A percentile compares a stretch with the other conserved stretches of the same genome.
These are phyloP conservation scores for Crossocerus cetratus DNA, from an alignment of 2,888 invertebrate species.

Conservation along the genomic window DNA sequence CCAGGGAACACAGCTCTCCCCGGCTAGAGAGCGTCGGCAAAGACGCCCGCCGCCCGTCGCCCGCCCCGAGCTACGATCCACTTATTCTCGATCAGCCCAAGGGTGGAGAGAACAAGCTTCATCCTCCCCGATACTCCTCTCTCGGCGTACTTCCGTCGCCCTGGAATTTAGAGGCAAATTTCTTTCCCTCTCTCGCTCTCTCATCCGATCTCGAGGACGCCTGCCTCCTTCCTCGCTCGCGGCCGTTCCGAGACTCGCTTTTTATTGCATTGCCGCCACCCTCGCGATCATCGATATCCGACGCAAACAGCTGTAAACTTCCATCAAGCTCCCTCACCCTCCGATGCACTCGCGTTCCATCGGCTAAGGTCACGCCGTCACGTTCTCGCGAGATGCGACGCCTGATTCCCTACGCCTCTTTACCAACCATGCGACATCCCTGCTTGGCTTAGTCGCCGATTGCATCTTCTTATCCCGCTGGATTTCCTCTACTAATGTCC, in stretches of 20 bases:
- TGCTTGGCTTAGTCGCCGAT: too few species aligned
- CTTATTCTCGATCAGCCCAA: constrained; percentile 49
- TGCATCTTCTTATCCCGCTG: too few species aligned
- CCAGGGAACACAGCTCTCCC: constrained; percentile 10
- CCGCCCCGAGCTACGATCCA: constrained; percentile 44
- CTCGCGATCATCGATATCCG: constrained; percentile 65
- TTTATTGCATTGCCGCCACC: constrained; percentile 61
- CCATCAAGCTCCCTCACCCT: constrained; percentile 53
- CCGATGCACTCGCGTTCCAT: constrained; percentile 35
- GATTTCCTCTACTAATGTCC: too few species aligned
- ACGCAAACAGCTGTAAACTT: constrained; percentile 67
- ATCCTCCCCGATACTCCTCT: constrained; percentile 21
- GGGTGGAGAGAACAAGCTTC: constrained; percentile 40
- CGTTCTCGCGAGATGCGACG: constrained; percentile 1
- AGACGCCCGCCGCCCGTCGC: constrained; percentile 52
- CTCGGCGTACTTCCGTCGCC: constrained; percentile 38
- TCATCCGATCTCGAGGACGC: background rate
- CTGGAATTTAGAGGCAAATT: constrained; percentile 62
- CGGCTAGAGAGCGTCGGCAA: constrained; percentile 60
- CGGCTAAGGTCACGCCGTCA: constrained; percentile 11
- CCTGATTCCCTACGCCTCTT: background rate
- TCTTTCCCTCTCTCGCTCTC: constrained; percentile 50
- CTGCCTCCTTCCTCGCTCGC: constrained; percentile 27
- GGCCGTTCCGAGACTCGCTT: constrained; percentile 35
- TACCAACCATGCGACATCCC: too few species aligned